Conservation (phyloP, 2,888 invertebrate genomes). For the Temnothorax rugatulus region DNA sequence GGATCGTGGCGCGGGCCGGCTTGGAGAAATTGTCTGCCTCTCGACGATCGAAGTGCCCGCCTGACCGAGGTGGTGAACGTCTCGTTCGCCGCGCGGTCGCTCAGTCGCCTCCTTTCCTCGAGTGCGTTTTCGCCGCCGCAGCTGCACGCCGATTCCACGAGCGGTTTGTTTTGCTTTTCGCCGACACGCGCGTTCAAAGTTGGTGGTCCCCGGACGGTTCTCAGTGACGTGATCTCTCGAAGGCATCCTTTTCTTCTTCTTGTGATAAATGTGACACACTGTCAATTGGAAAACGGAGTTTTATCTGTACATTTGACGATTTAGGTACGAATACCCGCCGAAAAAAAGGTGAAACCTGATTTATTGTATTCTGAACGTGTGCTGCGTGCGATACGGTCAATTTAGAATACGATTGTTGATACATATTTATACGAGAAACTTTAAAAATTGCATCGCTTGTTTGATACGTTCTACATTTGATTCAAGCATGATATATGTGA, state of each 20-base stretch:
- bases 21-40: constrained; percentile 75
- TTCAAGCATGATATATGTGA: background rate
- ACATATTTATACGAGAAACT: background rate
- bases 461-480: background rate
- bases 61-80: constrained; percentile 71
- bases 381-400: background rate
- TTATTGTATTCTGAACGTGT: background rate
- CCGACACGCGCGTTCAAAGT: background rate
- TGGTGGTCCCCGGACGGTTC: background rate
- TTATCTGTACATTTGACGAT: background rate
- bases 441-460: background rate
- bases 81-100: constrained; percentile 56
- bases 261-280: background rate
- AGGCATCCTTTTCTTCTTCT: background rate
- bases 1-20: constrained; percentile 56
- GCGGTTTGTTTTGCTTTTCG: background rate
- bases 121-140: constrained; percentile 44
- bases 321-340: background rate
- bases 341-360: background rate
- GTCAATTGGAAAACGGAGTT: background rate
- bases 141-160: constrained; percentile 29
- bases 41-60: constrained; percentile 67
- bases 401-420: background rate
- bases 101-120: constrained; percentile 53
- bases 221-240: constrained; percentile 30